phyloP scores from a whole-genome alignment of 2,113 vertebrate species.

The Myrmophylax atrothorax region DNA sequence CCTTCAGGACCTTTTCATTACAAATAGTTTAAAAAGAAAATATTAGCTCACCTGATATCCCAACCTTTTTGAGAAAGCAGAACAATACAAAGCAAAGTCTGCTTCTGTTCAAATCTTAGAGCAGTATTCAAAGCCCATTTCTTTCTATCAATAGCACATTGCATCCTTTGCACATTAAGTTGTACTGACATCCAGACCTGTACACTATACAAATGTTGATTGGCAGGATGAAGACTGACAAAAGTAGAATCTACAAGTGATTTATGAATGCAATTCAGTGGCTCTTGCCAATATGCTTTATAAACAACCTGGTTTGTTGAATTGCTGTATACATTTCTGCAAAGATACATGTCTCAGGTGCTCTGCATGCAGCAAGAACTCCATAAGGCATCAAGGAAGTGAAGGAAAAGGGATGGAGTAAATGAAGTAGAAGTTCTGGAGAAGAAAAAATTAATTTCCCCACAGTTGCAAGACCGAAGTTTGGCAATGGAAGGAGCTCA shows the following conservation, averaged over 20 bases:
- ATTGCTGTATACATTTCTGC: not conserved
- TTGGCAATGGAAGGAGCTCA: not conserved
- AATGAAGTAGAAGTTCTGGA: not conserved
- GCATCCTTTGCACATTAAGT: not conserved
- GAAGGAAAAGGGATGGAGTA: not conserved
- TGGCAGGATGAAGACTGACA: not conserved
- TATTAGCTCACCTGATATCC: not conserved
- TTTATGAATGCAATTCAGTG: not conserved
- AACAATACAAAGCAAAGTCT: not conserved
- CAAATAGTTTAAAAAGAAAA: not conserved
- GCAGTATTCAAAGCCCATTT: not conserved
- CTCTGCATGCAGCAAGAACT: not conserved
- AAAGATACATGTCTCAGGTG: not conserved
- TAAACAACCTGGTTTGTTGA: conserved; percentile 8
- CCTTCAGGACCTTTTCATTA: not conserved
- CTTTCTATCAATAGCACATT: not conserved
- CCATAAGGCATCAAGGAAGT: not conserved
- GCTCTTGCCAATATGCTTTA: not conserved
- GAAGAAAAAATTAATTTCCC: not conserved
- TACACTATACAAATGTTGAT: not conserved
- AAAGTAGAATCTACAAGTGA: not conserved
- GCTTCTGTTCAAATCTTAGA: not conserved
- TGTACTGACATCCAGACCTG: not conserved
- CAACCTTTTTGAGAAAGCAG: not conserved
- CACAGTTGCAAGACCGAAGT: not conserved